Evolutionary conservation across 2,888 invertebrate species (phyloP).

Genomic region (Pristionchus arcanus): DNA sequence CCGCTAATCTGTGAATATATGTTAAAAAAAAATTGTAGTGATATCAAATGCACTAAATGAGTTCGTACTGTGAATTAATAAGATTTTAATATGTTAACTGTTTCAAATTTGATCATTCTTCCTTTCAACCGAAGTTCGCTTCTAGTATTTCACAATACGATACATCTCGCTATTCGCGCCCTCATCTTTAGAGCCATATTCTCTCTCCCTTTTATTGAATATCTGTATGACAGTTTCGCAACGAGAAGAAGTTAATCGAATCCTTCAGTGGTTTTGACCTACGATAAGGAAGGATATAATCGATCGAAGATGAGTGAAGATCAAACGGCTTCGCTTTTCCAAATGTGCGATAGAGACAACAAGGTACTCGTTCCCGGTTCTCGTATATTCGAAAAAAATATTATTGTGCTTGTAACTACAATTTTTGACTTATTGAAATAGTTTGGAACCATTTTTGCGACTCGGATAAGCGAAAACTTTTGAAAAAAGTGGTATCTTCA

Average conservation of each 20-base stretch:
- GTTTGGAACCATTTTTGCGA: no score
- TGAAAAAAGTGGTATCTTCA: background rate
- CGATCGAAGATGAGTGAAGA: slow-evolving; percentile 55
- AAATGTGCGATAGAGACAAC: slow-evolving; percentile 57
- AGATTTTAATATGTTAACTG: background rate
- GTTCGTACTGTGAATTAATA: background rate
- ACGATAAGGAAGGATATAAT: background rate
- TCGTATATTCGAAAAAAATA: no score
- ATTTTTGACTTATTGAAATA: no score
- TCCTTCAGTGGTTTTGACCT: slow-evolving; percentile 29
- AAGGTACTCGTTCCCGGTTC: slow-evolving; percentile 49
- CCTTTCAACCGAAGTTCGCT: background rate
- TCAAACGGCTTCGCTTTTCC: slow-evolving; percentile 58
- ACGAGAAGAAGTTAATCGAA: background rate
- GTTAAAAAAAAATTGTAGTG: background rate
- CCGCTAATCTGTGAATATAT: background rate
- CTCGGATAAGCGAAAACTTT: no score
- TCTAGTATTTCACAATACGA: slow-evolving; percentile 45
- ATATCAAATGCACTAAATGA: no score
- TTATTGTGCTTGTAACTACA: no score
- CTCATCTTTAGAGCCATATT: slow-evolving; percentile 49
- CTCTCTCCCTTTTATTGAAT: slow-evolving; percentile 18
- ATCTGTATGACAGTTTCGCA: slow-evolving; percentile 17
- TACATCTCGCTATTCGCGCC: slow-evolving; percentile 19
- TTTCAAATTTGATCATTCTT: background rate